These are phyloP conservation scores for Microchrysa polita DNA, from an alignment of 2,888 invertebrate genomes.

Conservation along the genomic window DNA sequence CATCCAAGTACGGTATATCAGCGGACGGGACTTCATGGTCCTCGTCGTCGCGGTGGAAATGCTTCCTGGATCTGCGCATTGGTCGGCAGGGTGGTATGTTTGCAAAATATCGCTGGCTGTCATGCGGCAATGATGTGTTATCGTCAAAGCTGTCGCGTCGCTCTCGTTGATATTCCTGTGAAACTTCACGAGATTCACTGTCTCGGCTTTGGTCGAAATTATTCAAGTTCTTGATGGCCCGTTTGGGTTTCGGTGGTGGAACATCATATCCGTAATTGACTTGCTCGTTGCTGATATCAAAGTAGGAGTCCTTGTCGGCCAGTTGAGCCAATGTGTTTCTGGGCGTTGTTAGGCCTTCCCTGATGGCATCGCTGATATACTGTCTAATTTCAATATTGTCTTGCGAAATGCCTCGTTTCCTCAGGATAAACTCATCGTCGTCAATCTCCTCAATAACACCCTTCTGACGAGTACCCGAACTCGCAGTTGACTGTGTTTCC, in stretches of 20 bases:
- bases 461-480: slow-evolving; percentile 68
- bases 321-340: slow-evolving; percentile 74
- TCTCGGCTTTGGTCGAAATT: slow-evolving; percentile 55
- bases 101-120: slow-evolving; percentile 60
- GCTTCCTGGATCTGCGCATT: slow-evolving; percentile 65
- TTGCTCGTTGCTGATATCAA: slow-evolving; percentile 52
- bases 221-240: slow-evolving; percentile 57
- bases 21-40: slow-evolving; percentile 57
- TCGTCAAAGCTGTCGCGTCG: slow-evolving; percentile 60
- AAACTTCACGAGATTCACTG: slow-evolving; percentile 56
- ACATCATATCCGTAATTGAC: slow-evolving; percentile 61
- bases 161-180: slow-evolving; percentile 58
- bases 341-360: slow-evolving; percentile 76
- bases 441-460: slow-evolving; percentile 86
- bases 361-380: slow-evolving; percentile 81
- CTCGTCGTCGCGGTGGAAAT: slow-evolving; percentile 63
- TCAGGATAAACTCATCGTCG: slow-evolving; percentile 86
- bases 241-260: slow-evolving; percentile 59
- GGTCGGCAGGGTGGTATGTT: slow-evolving; percentile 65
- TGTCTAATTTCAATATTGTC: slow-evolving; percentile 83
- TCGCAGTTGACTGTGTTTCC: slow-evolving; percentile 70
- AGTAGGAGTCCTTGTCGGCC: slow-evolving; percentile 60
- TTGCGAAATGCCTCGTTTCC: slow-evolving; percentile 83
- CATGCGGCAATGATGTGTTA: slow-evolving; percentile 61
- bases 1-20: slow-evolving; percentile 61